Conservation (phyloP, 2,888 invertebrate genomes). For the Meteorus cinctellus region DNA sequence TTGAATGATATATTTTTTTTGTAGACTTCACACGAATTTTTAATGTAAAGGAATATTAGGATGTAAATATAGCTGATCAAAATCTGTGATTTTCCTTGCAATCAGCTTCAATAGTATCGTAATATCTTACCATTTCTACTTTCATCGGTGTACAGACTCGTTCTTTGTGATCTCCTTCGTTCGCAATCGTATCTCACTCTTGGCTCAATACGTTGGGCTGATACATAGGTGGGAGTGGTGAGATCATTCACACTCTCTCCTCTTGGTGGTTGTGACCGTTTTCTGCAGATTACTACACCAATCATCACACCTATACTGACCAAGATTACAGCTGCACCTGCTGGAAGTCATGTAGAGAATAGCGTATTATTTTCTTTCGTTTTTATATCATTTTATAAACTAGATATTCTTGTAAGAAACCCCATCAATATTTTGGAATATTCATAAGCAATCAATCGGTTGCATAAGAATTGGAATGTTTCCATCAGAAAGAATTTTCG, state of each 20-base stretch:
- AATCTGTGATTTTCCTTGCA: too few species aligned
- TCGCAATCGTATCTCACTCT: slow-evolving; percentile 65
- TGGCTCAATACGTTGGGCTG: slow-evolving; percentile 68
- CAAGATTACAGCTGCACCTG: slow-evolving; percentile 66
- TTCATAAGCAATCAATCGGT: not conserved
- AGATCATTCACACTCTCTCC: slow-evolving; percentile 66
- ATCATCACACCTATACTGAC: slow-evolving; percentile 70
- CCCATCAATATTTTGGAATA: not conserved
- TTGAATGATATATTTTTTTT: too few species aligned
- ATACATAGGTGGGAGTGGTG: slow-evolving; percentile 69
- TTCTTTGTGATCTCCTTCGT: slow-evolving; percentile 65
- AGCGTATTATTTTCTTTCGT: slow-evolving; percentile 11
- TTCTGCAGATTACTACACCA: slow-evolving; percentile 68
- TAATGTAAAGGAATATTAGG: too few species aligned
- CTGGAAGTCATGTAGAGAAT: slow-evolving; percentile 47
- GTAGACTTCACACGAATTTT: too few species aligned
- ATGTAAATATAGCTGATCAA: too few species aligned
- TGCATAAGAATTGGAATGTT: not conserved
- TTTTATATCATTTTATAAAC: slow-evolving; percentile 22
- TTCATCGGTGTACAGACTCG: slow-evolving; percentile 69
- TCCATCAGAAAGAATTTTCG: not conserved
- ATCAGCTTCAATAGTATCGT: too few species aligned
- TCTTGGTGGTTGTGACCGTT: slow-evolving; percentile 57
- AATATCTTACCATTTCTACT: slow-evolving; percentile 65
- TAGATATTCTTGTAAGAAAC: not conserved